Evolutionary conservation across 1,140 invertebrate genomes (phyloP), one percentile per base, ranked within the genome.

Genomic region (Cepaea nemoralis): DNA sequence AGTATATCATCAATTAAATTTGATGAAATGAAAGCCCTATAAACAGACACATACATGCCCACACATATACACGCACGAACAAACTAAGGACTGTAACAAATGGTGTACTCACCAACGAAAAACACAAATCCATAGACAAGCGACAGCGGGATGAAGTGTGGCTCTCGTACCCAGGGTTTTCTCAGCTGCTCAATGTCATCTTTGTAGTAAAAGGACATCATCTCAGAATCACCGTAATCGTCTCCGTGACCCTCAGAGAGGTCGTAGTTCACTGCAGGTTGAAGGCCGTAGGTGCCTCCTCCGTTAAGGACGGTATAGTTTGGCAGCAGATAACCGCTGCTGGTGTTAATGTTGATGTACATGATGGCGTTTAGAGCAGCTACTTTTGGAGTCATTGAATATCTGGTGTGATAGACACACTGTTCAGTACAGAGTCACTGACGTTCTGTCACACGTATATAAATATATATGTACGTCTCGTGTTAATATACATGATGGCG

Each of bases 101-200:
- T 71, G 31, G 10, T 75, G 8, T 16, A 76, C 75, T 77, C 14
- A 77, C 96, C 96, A 22, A 95, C 91, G 0, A 95, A 79, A 87
- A 97, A 97, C 0, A 96, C 94, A 2, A 95, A 75, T 8, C 92
- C 91, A 87, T 96, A 95, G 42, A 95, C 92, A 0, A 88, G 92
- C 27, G 96, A 85, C 14, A 88, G 86, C 6, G 89, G 89, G 37
- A 88, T 83, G 83, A 89, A 89, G 45, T 89, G 85, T 16, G 86
- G 84, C 71, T 89, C 86, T 24, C 84, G 81, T 14, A 86, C 80
- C 66, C 77, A 79, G 22, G 66, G 77, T 24, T 79, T 69, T 63
- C 19, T 24, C 63, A 69, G 35, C 48, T 79, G 39, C 24, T 79
- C 39, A 27, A 69, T 45, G 22, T 69, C 37, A 33, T 69, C 35